phyloP scores from a whole-genome alignment of 2,888 invertebrate species.

The Glyphotaelius pellucidus region DNA sequence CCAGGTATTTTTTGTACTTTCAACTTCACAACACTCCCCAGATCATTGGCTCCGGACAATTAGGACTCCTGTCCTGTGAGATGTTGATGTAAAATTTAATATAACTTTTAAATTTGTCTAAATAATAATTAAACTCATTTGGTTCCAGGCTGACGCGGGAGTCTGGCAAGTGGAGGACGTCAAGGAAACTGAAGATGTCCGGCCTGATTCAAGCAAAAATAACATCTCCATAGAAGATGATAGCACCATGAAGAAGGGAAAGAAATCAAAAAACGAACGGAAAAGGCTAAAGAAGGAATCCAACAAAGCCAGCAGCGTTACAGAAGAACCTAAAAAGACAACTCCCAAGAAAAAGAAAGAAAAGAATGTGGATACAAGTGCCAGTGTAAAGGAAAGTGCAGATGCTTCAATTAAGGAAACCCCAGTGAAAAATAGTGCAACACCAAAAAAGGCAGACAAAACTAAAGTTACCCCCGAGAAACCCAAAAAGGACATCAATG shows the following conservation, averaged over 20 bases:
- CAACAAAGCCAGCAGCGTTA: slow-evolving; percentile 65
- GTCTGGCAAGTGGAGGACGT: slow-evolving; percentile 71
- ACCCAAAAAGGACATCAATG: background rate
- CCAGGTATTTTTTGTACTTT: too few species aligned
- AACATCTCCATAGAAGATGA: slow-evolving; percentile 61
- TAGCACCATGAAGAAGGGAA: slow-evolving; percentile 53
- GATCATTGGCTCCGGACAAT: too few species aligned
- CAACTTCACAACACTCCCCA: too few species aligned
- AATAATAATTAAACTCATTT: background rate
- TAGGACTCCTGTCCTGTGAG: background rate
- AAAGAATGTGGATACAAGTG: background rate
- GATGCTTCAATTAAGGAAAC: background rate
- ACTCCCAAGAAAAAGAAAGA: background rate
- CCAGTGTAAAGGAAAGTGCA: background rate
- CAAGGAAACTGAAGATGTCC: slow-evolving; percentile 67
- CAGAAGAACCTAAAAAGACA: background rate
- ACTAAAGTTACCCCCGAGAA: background rate
- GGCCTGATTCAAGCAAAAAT: slow-evolving; percentile 69
- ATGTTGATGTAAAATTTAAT: background rate
- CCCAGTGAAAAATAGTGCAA: background rate
- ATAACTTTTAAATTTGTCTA: background rate
- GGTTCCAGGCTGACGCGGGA: slow-evolving; percentile 64
- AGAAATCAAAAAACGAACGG: slow-evolving; percentile 48
- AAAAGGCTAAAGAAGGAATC: slow-evolving; percentile 41
- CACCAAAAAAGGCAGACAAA: background rate